phyloP scores from a whole-genome alignment of 2,113 vertebrate species.

The Balaeniceps rex region DNA sequence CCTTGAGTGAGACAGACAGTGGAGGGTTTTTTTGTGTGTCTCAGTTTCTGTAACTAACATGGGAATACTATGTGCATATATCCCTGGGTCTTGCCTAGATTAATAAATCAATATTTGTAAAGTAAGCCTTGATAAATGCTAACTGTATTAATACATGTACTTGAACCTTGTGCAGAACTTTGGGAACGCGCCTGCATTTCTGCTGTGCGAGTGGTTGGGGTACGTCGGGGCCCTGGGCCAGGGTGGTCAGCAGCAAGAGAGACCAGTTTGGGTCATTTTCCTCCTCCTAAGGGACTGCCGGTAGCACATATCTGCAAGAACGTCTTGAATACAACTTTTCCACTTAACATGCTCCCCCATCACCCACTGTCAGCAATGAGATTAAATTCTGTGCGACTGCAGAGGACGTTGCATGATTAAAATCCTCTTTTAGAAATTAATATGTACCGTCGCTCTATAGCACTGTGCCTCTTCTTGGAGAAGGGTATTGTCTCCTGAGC shows the following conservation, averaged over 20 bases:
- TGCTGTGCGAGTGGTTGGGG: neutral
- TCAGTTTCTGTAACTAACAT: neutral
- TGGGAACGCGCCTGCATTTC: neutral
- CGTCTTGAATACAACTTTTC: slow-evolving; percentile 62
- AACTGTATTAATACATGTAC: neutral
- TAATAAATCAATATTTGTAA: slow-evolving; percentile 58
- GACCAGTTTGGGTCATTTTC: neutral
- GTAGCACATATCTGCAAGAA: slow-evolving; percentile 36
- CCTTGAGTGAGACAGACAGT: slow-evolving; percentile 13
- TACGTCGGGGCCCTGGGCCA: neutral
- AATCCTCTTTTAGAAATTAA: slow-evolving; percentile 71
- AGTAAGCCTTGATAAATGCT: slow-evolving; percentile 47
- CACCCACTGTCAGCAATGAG: slow-evolving; percentile 59
- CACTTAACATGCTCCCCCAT: slow-evolving; percentile 61
- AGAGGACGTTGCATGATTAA: slow-evolving; percentile 68
- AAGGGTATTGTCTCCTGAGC: slow-evolving; percentile 62
- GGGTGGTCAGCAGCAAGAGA: neutral
- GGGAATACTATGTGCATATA: neutral
- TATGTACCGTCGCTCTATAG: slow-evolving; percentile 29
- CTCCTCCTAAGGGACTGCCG: neutral
- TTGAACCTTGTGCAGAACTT: neutral
- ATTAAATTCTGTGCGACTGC: slow-evolving; percentile 61
- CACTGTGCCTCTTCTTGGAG: neutral
- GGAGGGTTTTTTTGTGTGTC: neutral
- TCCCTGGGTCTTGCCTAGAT: slow-evolving; percentile 23